A percentile compares a stretch with the other conserved stretches of the same genome.
phyloP scores from a whole-genome alignment of 2,888 invertebrate genomes.

The Hemaris fuciformis region DNA sequence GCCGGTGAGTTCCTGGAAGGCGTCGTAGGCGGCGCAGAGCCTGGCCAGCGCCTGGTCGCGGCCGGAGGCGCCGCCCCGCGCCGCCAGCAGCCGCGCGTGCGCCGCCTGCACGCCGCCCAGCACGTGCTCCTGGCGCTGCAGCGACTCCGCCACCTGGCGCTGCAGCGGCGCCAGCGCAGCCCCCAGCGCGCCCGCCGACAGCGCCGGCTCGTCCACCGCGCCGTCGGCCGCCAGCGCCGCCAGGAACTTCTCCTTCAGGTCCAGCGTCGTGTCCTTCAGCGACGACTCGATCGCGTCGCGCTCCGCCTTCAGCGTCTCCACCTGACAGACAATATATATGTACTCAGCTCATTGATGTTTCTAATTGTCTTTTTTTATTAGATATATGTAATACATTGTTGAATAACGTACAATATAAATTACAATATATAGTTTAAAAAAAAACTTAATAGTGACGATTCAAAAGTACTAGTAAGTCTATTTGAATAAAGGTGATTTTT shows the following conservation, averaged over 20 bases:
- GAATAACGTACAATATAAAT: no score
- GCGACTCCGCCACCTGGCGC: slow-evolving; percentile 57
- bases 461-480: no score
- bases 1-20: slow-evolving; percentile 93
- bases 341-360: no score
- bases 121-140: slow-evolving; percentile 48
- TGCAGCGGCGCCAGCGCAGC: slow-evolving; percentile 82
- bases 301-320: slow-evolving; percentile 93
- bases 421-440: no score
- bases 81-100: slow-evolving; percentile 84
- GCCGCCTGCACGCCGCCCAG: slow-evolving; percentile 38
- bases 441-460: no score
- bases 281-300: slow-evolving; percentile 90
- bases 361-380: no score
- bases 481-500: no score
- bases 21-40: slow-evolving; percentile 95
- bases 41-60: slow-evolving; percentile 91
- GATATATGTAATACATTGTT: no score
- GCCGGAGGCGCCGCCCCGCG: slow-evolving; percentile 80
- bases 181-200: slow-evolving; percentile 93
- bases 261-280: slow-evolving; percentile 84
- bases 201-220: slow-evolving; percentile 89
- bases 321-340: no score
- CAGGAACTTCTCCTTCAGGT: slow-evolving; percentile 68
- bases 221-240: slow-evolving; percentile 91